These are phyloP conservation scores for Cantharis flavilabris DNA, from an alignment of 2,888 invertebrate genomes.

Conservation along the genomic window DNA sequence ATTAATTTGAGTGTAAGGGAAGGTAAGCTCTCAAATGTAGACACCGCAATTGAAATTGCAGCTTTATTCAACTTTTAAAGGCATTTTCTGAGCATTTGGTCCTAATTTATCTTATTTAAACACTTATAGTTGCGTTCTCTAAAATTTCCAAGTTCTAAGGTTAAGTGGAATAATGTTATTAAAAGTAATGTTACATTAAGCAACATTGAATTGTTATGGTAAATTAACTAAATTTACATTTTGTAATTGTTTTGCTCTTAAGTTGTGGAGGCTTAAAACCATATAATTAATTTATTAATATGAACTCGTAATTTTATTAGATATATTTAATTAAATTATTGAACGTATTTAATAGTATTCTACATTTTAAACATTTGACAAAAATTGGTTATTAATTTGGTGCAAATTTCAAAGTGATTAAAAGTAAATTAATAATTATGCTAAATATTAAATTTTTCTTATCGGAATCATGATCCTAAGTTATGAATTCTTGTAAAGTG, in stretches of 20 bases:
- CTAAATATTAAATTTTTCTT: too few species aligned
- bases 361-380: too few species aligned
- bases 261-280: background rate
- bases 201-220: background rate
- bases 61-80: constrained; percentile 16
- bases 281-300: background rate
- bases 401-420: too few species aligned
- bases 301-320: background rate
- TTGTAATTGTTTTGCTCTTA: background rate
- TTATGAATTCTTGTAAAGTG: too few species aligned
- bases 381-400: too few species aligned
- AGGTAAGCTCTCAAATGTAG: constrained; percentile 23
- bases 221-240: background rate
- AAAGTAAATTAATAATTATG: too few species aligned
- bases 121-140: constrained; percentile 7
- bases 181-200: background rate
- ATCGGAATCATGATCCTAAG: too few species aligned
- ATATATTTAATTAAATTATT: background rate
- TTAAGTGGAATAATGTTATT: background rate
- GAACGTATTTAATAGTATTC: background rate
- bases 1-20: constrained; percentile 31
- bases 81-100: constrained; percentile 13
- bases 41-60: constrained; percentile 20
- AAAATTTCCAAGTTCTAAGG: constrained; percentile 4
- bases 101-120: constrained; percentile 21